Conservation (phyloP, 2,797 vertebrate species). For the Dipus sagitta region DNA sequence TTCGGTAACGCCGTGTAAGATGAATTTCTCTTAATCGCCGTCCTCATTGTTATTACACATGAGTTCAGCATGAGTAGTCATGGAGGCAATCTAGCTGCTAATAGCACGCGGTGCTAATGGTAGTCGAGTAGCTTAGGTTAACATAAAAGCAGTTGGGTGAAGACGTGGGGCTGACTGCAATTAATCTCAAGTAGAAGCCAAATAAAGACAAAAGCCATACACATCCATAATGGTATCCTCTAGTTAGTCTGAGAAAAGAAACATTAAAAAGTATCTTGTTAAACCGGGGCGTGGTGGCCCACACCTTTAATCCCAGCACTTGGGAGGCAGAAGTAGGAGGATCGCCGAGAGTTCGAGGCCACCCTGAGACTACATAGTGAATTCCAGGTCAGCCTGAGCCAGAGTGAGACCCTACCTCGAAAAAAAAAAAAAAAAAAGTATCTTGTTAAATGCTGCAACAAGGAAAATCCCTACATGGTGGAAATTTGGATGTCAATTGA, state of each 20-base stretch:
- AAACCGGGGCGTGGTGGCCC: too few relatives aligned
- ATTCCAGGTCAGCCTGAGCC: too few relatives aligned
- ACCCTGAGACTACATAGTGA: too few relatives aligned
- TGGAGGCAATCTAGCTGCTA: conserved; percentile 78
- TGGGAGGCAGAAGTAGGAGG: too few relatives aligned
- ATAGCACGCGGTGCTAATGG: conserved; percentile 68
- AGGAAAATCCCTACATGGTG: background rate
- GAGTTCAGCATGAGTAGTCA: conserved; percentile 71
- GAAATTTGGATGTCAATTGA: background rate
- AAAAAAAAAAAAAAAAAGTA: background rate
- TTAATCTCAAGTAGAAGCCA: conserved; percentile 67
- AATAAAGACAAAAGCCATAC: conserved; percentile 33
- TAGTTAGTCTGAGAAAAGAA: background rate
- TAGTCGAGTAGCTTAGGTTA: conserved; percentile 45
- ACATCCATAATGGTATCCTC: conserved; percentile 19
- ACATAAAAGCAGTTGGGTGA: conserved; percentile 51
- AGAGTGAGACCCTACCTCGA: too few relatives aligned
- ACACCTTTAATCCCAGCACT: too few relatives aligned
- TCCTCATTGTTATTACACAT: conserved; percentile 82
- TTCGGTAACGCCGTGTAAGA: conserved; percentile 73
- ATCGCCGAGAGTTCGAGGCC: too few relatives aligned
- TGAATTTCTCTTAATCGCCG: conserved; percentile 74
- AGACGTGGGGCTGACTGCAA: conserved; percentile 8
- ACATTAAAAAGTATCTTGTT: background rate
- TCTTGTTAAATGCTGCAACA: conserved; percentile 45